These are phyloP conservation scores for Cyprinodon tularosa DNA, from an alignment of 2,113 vertebrate genomes.

Conservation along the genomic window DNA sequence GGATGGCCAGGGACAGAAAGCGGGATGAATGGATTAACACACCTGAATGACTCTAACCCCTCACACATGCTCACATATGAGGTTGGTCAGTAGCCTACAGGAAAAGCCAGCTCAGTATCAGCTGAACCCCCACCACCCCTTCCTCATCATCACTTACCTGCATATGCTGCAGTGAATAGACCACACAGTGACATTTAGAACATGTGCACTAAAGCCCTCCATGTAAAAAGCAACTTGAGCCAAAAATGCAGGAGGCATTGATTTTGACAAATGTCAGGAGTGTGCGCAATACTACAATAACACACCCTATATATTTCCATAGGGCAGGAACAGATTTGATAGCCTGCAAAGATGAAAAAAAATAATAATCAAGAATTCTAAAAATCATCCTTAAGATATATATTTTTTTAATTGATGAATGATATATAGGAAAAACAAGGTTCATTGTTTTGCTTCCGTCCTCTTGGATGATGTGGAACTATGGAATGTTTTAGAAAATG, in stretches of 20 bases:
- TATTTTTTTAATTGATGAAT: too few relatives aligned
- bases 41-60: constrained; percentile 38
- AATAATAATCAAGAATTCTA: neutral
- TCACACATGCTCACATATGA: constrained; percentile 10
- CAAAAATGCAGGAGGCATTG: constrained; percentile 38
- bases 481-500: too few relatives aligned
- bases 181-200: constrained; percentile 60
- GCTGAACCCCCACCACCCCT: constrained; percentile 24
- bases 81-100: constrained; percentile 18
- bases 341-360: neutral
- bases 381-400: too few relatives aligned
- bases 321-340: constrained; percentile 10
- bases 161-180: constrained; percentile 23
- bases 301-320: constrained; percentile 23
- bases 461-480: too few relatives aligned
- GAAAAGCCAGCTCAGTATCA: constrained; percentile 30
- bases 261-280: constrained; percentile 68
- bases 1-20: constrained; percentile 44
- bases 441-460: too few relatives aligned
- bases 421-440: too few relatives aligned
- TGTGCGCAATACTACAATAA: constrained; percentile 38
- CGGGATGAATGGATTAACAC: constrained; percentile 65
- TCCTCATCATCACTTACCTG: constrained; percentile 36
- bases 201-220: constrained; percentile 31
- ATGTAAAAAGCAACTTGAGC: constrained; percentile 31